Evolutionary conservation across 2,113 vertebrate genomes (phyloP).

Genomic region (Corvus moneduloides): DNA sequence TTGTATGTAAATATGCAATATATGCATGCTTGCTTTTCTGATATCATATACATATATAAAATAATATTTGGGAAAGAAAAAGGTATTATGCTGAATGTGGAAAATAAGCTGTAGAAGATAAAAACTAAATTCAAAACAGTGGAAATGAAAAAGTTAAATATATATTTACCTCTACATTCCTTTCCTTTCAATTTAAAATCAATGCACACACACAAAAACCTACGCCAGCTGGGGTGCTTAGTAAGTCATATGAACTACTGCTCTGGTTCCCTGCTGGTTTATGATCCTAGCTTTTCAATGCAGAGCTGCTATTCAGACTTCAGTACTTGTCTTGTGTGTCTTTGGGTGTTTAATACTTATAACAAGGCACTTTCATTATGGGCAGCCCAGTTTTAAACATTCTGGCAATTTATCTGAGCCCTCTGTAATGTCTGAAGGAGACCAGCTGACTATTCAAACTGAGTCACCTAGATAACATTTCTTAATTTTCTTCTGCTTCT

Average conservation of each 20-base stretch:
- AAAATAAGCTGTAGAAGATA: background rate
- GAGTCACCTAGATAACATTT: slow-evolving; percentile 26
- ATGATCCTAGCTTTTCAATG: background rate
- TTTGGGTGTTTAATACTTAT: slow-evolving; percentile 27
- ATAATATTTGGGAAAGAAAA: background rate
- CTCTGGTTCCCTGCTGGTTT: slow-evolving; percentile 17
- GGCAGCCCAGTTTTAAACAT: slow-evolving; percentile 34
- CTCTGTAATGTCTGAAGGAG: background rate
- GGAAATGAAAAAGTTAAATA: background rate
- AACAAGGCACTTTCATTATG: slow-evolving; percentile 27
- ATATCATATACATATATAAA: background rate
- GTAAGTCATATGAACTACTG: background rate
- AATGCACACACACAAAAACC: background rate
- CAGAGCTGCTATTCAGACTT: slow-evolving; percentile 27
- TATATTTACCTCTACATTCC: slow-evolving; percentile 27
- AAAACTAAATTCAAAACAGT: background rate
- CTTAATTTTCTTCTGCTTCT: slow-evolving; percentile 49
- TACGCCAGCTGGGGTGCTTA: background rate
- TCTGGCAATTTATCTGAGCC: slow-evolving; percentile 10
- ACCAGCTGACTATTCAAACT: background rate
- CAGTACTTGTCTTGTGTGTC: slow-evolving; percentile 31
- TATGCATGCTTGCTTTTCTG: background rate
- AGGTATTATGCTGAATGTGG: background rate
- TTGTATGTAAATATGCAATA: background rate
- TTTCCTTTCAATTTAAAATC: slow-evolving; percentile 30